Evolutionary conservation across 1,140 invertebrate species (phyloP).

Genomic region (Drosophila virilis): DNA sequence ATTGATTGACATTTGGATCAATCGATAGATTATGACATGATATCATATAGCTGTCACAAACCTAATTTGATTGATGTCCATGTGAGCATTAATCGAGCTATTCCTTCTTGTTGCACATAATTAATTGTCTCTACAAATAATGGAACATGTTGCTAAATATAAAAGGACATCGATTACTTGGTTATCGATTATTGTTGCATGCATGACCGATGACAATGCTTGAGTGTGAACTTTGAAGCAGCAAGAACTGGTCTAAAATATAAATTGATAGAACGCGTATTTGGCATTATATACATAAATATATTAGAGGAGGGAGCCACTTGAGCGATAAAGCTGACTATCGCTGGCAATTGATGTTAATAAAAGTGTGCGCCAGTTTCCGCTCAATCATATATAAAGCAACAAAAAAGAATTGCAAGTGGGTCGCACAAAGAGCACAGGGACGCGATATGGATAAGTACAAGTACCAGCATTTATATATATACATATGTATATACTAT

Average conservation of each 20-base stretch:
- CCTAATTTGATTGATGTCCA: constrained; percentile 5
- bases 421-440: constrained; percentile 44
- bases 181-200: neutral
- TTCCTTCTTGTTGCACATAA: constrained; percentile 1
- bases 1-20: constrained; percentile 1
- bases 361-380: constrained; percentile 70
- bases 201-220: constrained; percentile 15
- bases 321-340: constrained; percentile 59
- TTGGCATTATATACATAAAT: constrained; percentile 37
- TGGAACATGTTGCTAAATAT: constrained; percentile 11
- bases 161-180: constrained; percentile 20
- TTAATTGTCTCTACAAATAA: constrained; percentile 14
- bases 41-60: neutral
- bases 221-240: constrained; percentile 2
- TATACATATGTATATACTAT: no score
- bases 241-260: constrained; percentile 44
- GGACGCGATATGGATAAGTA: constrained; percentile 35
- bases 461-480: constrained; percentile 10
- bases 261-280: constrained; percentile 53
- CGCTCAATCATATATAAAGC: constrained; percentile 48
- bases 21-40: neutral
- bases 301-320: constrained; percentile 36
- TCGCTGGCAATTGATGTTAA: constrained; percentile 67
- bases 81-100: neutral
- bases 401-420: constrained; percentile 19